Base-by-base conservation (phyloP, 2,888 invertebrate species). In the Dioctria rufipes region DNA sequence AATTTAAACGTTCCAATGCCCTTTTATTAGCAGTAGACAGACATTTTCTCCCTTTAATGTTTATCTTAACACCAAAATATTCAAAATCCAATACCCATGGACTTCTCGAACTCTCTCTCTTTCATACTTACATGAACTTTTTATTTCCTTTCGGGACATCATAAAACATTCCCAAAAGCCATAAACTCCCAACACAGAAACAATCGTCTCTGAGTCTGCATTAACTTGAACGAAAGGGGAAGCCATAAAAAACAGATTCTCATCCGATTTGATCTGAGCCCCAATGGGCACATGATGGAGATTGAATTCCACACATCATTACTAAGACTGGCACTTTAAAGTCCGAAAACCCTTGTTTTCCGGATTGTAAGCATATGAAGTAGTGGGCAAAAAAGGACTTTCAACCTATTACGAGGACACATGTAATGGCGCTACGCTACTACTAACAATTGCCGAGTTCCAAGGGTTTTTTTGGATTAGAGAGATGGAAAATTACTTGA, bases 111-210 rank as follows among this genome's bases (percentile, higher is more conserved):
- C 66, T 43, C 25, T 25, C 25, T 25, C 25, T 25, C 25, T 25
- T 2, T 63, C 77, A 77, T 77, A 63, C 25, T 25, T 25, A 25
- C 11, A 63, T 77, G 63, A 77, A 63, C 77, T 9, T 49, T 79
- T 79, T 81, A 81, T 81, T 71, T 75, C 79, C 78, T 79, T 78
- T 79, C 46, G 81, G 81, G 79, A 81, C 66, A 81, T 60, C 79
- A 75, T 81, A 81, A 81, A 81, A 73, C 79, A 73, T 77, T 77
- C 77, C 77, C 77, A 77, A 75, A 54, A 77, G 77, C 63, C 49
- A 77, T 77, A 77, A 77, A 77, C 77, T 77, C 77, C 77, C 77
- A 77, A 63, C 77, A 63, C 77, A 77, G 77, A 77, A 77, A 77
- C 77, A 77, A 77, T 77, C 77, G 77, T 77, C 77, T 77, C 77